A percentile compares a stretch with the other conserved stretches of the same genome.
Conservation (phyloP, 2,113 vertebrate genomes). For the Astur gentilis region DNA sequence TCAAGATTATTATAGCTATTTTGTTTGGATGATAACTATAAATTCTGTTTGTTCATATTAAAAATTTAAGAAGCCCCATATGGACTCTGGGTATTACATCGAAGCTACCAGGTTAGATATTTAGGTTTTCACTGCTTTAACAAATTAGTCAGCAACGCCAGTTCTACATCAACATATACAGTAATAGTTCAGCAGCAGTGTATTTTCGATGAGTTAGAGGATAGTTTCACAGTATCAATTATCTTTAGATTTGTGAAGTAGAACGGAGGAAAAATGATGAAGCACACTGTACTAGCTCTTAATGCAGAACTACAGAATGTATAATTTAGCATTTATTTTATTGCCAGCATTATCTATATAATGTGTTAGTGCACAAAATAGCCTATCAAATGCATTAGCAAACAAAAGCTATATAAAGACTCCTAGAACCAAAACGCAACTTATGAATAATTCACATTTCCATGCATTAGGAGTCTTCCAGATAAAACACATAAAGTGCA, state of each 20-base stretch:
- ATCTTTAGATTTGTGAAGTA: slow-evolving; percentile 50
- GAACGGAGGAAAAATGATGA: slow-evolving; percentile 40
- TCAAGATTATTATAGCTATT: neutral
- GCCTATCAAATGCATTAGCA: slow-evolving; percentile 65
- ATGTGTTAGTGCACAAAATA: slow-evolving; percentile 56
- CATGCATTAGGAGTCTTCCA: slow-evolving; percentile 56
- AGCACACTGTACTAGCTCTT: slow-evolving; percentile 20
- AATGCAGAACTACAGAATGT: slow-evolving; percentile 51
- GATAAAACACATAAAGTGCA: slow-evolving; percentile 46
- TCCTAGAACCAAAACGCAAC: slow-evolving; percentile 40
- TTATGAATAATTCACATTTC: slow-evolving; percentile 72
- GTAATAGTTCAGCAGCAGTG: neutral
- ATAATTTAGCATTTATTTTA: slow-evolving; percentile 71
- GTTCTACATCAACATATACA: neutral
- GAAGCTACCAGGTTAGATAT: neutral
- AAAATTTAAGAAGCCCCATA: neutral
- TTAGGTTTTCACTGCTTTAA: neutral
- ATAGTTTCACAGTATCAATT: slow-evolving; percentile 38
- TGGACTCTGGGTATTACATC: neutral
- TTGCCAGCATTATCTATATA: slow-evolving; percentile 35
- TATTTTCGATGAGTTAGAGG: neutral
- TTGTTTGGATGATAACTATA: neutral
- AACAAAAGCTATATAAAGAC: slow-evolving; percentile 68
- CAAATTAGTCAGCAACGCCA: neutral
- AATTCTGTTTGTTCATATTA: neutral